These are phyloP conservation scores for Lycodopsis pacificus DNA, from an alignment of 2,797 vertebrate genomes.

Conservation along the genomic window DNA sequence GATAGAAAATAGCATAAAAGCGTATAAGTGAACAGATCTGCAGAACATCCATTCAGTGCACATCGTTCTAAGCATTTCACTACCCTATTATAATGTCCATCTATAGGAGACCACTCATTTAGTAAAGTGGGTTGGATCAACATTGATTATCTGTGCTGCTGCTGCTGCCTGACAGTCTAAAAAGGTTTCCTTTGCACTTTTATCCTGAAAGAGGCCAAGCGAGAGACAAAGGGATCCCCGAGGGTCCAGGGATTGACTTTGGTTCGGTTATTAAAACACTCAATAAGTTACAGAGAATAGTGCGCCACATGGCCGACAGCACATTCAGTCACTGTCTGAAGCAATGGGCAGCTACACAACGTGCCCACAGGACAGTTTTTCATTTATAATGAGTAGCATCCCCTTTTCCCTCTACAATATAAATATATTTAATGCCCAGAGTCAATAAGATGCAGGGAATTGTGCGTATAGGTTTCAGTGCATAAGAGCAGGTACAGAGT, in stretches of 20 bases:
- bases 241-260: constrained; percentile 50
- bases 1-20: not conserved
- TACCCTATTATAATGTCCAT: constrained; percentile 42
- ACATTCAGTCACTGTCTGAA: constrained; percentile 7
- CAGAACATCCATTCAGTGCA: constrained; percentile 8
- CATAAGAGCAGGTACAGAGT: not conserved
- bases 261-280: constrained; percentile 58
- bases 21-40: not conserved
- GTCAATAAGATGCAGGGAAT: not conserved
- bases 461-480: not conserved
- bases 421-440: not conserved
- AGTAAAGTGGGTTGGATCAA: constrained; percentile 68
- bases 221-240: constrained; percentile 44
- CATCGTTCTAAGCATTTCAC: constrained; percentile 43
- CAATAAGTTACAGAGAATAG: constrained; percentile 27
- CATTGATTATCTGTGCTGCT: constrained; percentile 61
- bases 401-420: not conserved
- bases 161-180: constrained; percentile 50
- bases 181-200: constrained; percentile 60
- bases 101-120: constrained; percentile 60
- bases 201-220: constrained; percentile 50
- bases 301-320: constrained; percentile 1
- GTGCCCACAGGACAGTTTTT: not conserved
- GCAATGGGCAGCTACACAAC: not conserved
- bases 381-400: not conserved